phyloP scores from a whole-genome alignment of 2,888 invertebrate genomes.

The Phlogophora meticulosa region DNA sequence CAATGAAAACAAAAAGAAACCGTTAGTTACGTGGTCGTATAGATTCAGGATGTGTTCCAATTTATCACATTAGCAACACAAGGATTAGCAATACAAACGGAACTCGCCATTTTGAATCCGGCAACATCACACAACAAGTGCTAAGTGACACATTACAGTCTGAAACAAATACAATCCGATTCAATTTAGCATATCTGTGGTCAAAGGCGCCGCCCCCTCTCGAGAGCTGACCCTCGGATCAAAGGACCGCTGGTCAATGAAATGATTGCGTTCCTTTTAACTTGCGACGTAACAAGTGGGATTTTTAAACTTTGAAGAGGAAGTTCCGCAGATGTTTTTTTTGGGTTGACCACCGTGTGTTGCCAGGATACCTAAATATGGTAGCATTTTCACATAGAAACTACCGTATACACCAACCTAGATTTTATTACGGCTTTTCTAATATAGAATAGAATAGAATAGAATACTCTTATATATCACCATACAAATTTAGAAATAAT shows the following conservation, averaged over 20 bases:
- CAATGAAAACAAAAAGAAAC: too few species aligned
- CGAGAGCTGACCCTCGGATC: conserved; percentile 49
- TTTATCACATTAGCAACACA: background rate
- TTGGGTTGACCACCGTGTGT: too few species aligned
- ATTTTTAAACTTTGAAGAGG: conserved; percentile 24
- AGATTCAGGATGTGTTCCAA: background rate
- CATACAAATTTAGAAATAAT: too few species aligned
- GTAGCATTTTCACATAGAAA: too few species aligned
- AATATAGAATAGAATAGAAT: too few species aligned
- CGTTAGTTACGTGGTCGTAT: too few species aligned
- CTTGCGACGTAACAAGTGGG: conserved; percentile 25
- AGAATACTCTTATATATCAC: too few species aligned
- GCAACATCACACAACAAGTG: conserved; percentile 32
- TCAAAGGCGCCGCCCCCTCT: conserved; percentile 63
- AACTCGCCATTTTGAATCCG: conserved; percentile 30
- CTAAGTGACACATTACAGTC: conserved; percentile 36
- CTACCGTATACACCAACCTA: too few species aligned
- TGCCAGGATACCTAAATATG: too few species aligned
- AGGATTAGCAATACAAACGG: conserved; percentile 12
- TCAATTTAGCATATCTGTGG: conserved; percentile 62
- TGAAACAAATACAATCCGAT: conserved; percentile 52
- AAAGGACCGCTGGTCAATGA: conserved; percentile 65
- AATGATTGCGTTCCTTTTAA: conserved; percentile 60
- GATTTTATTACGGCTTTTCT: too few species aligned
- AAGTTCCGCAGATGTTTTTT: conserved; percentile 22